Base-by-base conservation (phyloP, 1,140 invertebrate genomes). In the Drosophila tsacasi region DNA sequence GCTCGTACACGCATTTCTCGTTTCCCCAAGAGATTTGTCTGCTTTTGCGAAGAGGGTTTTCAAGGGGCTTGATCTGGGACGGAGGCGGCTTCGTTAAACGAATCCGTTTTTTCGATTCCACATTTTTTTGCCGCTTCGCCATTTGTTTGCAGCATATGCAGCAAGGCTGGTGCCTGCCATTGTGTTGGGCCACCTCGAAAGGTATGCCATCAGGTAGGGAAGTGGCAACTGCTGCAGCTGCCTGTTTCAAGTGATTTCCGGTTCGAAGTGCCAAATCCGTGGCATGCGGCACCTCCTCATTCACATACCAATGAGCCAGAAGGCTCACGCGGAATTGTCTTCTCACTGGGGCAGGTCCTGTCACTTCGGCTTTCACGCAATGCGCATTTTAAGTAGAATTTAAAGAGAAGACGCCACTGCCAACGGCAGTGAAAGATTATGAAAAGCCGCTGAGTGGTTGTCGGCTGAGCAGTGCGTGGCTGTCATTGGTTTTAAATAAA, bases 241-340 rank as follows among this genome's bases (percentile, higher is more conserved):
- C 47, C 54, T 40, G 52, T 50, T 85, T 67, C 79, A 52, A 87
- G 76, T 80, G 83, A 86, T 87, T 86, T 87, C 83, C 83, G 72
- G 50, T 67, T n/a, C 17, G 39, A 63, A 44, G 21, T 44, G n/a
- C 32, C 49, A 79, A 80, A 68, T 75, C 77, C 67, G 46, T 64
- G 12, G 60, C 77, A 59, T 39, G 39, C 66, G 42, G 55, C 60
- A 57, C 49, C 54, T 63, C 46, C 19, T 44, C 60, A 61, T 63
- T 60, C 50, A 87, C 83, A 87, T 86, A 83, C 67, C 80, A 87
- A 85, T 83, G 75, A 79, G 60, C 46, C 50, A 37, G 52, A 25
- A 52, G 71, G 68, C 19, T 15, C 49, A 49, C 49, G 10, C 27
- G 23, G 35, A 39, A 52, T 44, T 39, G 42, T 44, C 67, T 46